These are phyloP conservation scores for Troides oblongomaculatus DNA, from an alignment of 2,888 invertebrate species.

Conservation along the genomic window DNA sequence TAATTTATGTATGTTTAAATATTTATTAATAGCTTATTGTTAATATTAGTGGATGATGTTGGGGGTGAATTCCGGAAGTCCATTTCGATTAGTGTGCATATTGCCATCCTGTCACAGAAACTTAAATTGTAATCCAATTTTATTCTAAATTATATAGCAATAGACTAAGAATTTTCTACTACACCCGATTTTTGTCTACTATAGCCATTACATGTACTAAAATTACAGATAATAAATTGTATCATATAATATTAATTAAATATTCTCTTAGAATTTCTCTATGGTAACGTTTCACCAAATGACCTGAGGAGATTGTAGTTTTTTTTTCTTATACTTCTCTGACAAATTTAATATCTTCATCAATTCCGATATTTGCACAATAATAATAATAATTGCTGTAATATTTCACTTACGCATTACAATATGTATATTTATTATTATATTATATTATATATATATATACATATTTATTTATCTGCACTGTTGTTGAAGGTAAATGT, in stretches of 20 bases:
- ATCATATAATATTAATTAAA: not conserved
- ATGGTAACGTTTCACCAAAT: not conserved
- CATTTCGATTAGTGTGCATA: not conserved
- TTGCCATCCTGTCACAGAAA: not conserved
- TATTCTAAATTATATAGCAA: not conserved
- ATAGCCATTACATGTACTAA: not conserved
- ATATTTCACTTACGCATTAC: no score
- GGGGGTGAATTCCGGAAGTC: not conserved
- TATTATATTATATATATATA: no score
- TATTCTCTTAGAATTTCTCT: not conserved
- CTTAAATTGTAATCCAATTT: not conserved
- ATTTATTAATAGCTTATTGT: not conserved
- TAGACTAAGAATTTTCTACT: not conserved
- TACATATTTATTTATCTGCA: no score
- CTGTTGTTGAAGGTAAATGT: no score
- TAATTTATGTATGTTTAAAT: no score
- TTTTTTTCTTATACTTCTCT: not conserved
- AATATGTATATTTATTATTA: no score
- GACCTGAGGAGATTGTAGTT: not conserved
- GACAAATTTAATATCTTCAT: no score
- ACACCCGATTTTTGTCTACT: not conserved
- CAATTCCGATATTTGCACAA: no score
- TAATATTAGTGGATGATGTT: not conserved
- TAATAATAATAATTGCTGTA: no score
- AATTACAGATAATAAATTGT: not conserved